Evolutionary conservation across 1,140 invertebrate genomes (phyloP).

Genomic region (Oryctes rhinoceros): DNA sequence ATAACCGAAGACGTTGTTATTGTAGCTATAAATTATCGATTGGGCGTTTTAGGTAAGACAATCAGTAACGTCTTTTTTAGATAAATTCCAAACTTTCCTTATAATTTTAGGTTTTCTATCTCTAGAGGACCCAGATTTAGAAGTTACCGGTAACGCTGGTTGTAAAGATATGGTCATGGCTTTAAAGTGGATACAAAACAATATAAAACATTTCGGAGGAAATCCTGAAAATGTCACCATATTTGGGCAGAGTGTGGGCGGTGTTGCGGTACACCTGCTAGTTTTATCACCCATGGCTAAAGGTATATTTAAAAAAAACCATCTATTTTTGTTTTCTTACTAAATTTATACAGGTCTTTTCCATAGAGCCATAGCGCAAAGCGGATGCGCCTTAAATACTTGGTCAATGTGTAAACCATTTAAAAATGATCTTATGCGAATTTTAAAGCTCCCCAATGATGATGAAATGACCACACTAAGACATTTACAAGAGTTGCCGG

Average conservation of each 20-base stretch:
- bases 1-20: constrained; percentile 66
- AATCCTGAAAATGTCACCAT: constrained; percentile 59
- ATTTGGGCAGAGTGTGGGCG: constrained; percentile 65
- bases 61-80: not conserved
- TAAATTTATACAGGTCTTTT: constrained; percentile 61
- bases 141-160: constrained; percentile 68
- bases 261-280: constrained; percentile 52
- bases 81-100: not conserved
- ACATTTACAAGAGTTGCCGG: constrained; percentile 56
- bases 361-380: constrained; percentile 69
- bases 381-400: constrained; percentile 60
- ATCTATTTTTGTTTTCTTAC: not conserved
- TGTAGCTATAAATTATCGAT: constrained; percentile 63
- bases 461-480: constrained; percentile 50
- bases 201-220: constrained; percentile 64
- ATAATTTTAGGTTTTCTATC: constrained; percentile 49
- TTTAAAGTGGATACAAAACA: constrained; percentile 66
- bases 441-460: constrained; percentile 30
- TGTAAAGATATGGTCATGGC: constrained; percentile 68
- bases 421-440: constrained; percentile 46
- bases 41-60: constrained; percentile 61
- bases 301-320: constrained; percentile 44
- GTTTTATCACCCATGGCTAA: constrained; percentile 48
- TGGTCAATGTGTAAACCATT: constrained; percentile 50
- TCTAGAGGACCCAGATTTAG: constrained; percentile 58